Evolutionary conservation across 2,888 invertebrate species (phyloP), one percentile per base, ranked within the genome.

Genomic region (Adelognathus sp.): DNA sequence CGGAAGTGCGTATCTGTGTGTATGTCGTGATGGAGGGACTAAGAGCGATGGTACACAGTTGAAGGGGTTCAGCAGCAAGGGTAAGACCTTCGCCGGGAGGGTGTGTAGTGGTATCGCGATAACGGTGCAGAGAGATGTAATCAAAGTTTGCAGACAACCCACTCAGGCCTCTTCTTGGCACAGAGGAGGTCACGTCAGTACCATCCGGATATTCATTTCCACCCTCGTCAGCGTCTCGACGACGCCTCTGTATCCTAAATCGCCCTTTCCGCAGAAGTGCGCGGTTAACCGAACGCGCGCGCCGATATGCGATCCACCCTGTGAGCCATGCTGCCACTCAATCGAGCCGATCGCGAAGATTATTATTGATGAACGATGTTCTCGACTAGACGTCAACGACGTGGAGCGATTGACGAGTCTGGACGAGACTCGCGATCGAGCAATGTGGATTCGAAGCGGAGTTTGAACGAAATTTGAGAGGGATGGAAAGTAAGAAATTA

Each of bases 71-170:
- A 56, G 54, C 46, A 80, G 74, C 67, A 76, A 79, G 80, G 84
- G 81, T 84, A 81, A 82, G 81, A 80, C 76, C 76, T 82, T 74
- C 70, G 73, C 56, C 60, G 67, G 79, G 76, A 21, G 50, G 50
- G 18, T 6, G 50, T 9, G 64, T 67, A 76, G 78, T 78, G 44
- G 82, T 84, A 84, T 85, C 24, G 79, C 44, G 58, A 70, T 81
- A 81, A 76, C 81, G 82, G 67, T 82, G 82, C 82, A 87, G n/a
- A n/a, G n/a, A n/a, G 87, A 88, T 88, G 88, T 88, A 88, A 88
- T 88, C 88, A 88, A 88, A 88, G 88, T 88, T 88, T 88, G 85
- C 86, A 88, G 88, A 88, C 88, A 83, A 86, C 79, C n/a, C 85
- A 82, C 84, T 85, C 85, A 82, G 80, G n/a, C 77, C 82, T 83